Percentiles rank a stretch among this genome's conserved stretches.
Evolutionary conservation across 2,797 vertebrate genomes (phyloP).

Genomic region (Psittacula derbiana): DNA sequence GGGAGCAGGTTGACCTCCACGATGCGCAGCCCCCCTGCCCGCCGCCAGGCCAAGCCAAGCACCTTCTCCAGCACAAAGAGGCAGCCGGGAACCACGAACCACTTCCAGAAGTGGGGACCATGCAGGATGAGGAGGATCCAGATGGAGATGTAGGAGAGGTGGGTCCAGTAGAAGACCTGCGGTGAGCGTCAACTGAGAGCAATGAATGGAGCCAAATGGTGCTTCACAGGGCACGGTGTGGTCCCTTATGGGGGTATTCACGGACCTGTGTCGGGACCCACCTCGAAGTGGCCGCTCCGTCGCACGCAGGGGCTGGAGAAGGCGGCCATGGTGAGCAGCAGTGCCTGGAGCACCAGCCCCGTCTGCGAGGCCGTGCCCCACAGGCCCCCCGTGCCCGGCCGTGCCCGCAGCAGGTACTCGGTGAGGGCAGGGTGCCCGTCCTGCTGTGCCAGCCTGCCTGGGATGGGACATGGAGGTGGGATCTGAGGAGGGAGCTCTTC

Average conservation of each 20-base stretch:
- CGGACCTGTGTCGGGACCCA: background rate
- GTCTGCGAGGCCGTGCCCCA: constrained; percentile 79
- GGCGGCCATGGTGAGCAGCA: constrained; percentile 80
- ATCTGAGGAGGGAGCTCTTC: background rate
- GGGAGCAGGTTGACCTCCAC: constrained; percentile 88
- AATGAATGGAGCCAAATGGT: rapidly evolving
- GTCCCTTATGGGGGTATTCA: background rate
- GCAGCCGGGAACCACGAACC: constrained; percentile 85
- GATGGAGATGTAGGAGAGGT: constrained; percentile 84
- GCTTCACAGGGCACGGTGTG: rapidly evolving
- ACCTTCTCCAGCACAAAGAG: constrained; percentile 87
- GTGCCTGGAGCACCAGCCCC: constrained; percentile 77
- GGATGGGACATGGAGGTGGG: background rate
- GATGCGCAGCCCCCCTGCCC: constrained; percentile 78
- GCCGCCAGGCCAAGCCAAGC: constrained; percentile 77
- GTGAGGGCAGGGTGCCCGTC: constrained; percentile 67
- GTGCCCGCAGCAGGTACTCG: constrained; percentile 83
- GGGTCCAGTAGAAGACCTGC: constrained; percentile 92
- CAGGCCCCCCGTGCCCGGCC: constrained; percentile 83
- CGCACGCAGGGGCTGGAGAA: constrained; percentile 87
- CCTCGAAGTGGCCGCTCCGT: constrained; percentile 88
- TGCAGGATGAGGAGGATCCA: constrained; percentile 87
- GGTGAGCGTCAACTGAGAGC: rapidly evolving
- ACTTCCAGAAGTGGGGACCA: constrained; percentile 92
- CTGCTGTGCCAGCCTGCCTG: constrained; percentile 70